These are phyloP conservation scores for Grus americana DNA, from an alignment of 2,113 vertebrate species.

Conservation along the genomic window DNA sequence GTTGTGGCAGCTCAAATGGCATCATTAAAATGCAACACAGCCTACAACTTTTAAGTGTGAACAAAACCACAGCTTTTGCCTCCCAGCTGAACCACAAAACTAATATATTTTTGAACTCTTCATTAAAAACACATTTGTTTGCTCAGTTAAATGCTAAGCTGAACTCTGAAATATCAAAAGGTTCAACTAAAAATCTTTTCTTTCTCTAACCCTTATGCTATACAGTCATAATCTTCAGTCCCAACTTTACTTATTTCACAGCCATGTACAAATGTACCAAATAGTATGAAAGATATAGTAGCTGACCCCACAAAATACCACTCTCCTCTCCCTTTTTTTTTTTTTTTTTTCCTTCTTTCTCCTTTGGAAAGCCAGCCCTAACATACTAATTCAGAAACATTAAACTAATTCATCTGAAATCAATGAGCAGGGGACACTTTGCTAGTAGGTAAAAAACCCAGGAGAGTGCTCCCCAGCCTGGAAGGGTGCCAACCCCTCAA, in stretches of 20 bases:
- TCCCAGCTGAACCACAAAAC: conserved; percentile 51
- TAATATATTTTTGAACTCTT: conserved; percentile 47
- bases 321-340: background rate
- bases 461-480: background rate
- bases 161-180: conserved; percentile 21
- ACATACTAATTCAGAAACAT: background rate
- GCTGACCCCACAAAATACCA: background rate
- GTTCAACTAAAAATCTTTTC: background rate
- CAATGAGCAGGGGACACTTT: background rate
- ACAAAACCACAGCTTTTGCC: conserved; percentile 60
- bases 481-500: background rate
- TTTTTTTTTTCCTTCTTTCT: no score
- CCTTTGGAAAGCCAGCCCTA: background rate
- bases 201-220: background rate
- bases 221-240: background rate
- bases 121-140: conserved; percentile 62
- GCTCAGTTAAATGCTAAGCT: conserved; percentile 42
- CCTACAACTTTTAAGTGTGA: conserved; percentile 52
- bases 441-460: background rate
- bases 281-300: background rate
- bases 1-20: background rate
- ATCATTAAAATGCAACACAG: conserved; percentile 41
- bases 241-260: background rate
- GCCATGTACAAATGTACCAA: background rate
- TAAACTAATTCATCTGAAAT: background rate